Evolutionary conservation across 2,888 invertebrate species (phyloP), one percentile per base, ranked within the genome.

Genomic region (Amitus sp.): DNA sequence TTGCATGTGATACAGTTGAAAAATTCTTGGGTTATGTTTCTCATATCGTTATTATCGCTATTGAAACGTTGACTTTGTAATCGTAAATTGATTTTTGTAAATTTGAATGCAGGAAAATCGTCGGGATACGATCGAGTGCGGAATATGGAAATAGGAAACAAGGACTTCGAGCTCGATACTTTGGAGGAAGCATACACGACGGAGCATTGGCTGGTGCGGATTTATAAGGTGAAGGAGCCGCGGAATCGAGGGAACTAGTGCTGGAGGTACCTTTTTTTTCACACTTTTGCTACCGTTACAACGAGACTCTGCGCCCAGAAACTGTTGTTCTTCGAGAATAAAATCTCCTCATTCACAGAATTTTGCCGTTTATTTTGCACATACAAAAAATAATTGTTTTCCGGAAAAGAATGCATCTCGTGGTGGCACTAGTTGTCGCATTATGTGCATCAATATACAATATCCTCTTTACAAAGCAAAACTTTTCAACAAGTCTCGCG

Each of bases 181-280:
- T 84, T 98, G n/a, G 98, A 99, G 83, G 98, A 99, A 84, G 98
- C 98, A 0, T 98, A 98, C 84, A 99, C 98, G 13, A 96, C 98
- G 0, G 98, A 99, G 82, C 98, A 99, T 84, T 99, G 98, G 98
- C 88, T 99, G 45, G 98, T 98, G 54, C 89, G 98, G 75, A 96
- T 98, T 78, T 98, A 98, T 85, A 96, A 96, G 87, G 98, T 98
- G 28, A 98, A 98, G 85, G 93, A 95, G 83, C 85, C 96, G 69
- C 91, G 92, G 62, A 98, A 98, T 84, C 86, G 95, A 73, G 95
- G 95, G 40, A 88, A 89, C 64, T 93, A 86, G 87, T 13, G n/a
- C 27, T 45, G 18, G 43, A 28, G 9, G 19, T 57, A 47, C 19
- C 28, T 39, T 54, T 43, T 45, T 50, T 58, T 62, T 52, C 49